Base-by-base conservation (phyloP, 2,113 vertebrate genomes). In the Synodontis membranacea region DNA sequence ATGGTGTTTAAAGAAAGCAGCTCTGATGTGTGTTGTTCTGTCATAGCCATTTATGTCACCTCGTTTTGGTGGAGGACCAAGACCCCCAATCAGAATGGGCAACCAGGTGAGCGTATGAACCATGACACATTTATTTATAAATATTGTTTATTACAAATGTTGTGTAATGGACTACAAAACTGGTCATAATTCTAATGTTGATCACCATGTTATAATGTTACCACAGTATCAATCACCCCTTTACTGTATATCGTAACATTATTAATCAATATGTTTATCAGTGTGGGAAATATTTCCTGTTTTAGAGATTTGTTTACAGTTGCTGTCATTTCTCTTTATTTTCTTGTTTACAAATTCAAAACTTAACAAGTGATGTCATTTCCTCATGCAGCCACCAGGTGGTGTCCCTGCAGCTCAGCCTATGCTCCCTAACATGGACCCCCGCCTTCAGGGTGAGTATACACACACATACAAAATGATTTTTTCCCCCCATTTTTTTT, bases 361-460 rank as follows among this genome's bases (percentile, higher is more conserved):
- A 42, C 3, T 23, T 8, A 42, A 74, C 8, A 11, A 46, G 5
- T 72, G 8, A 46, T 34, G 14, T 46, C 4, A 14, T 52, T 86
- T 79, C 42, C 34, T 54, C 50, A 31, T 64, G 23, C 91, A 99
- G 98, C 97, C 98, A 89, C 98, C 98, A 1, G 97, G 97, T 5
- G 97, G 97, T 62, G 98, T 98, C 91, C 97, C 98, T 7, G 97
- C 98, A 90, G 97, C 97, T 86, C 98, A 99, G 94, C 97, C 97
- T 44, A 96, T 99, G 96, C 96, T 99, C 93, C 96, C 97, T 90
- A 99, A 97, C 91, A 99, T 99, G 98, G 98, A 99, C 93, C 98
- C 97, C 86, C 97, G 98, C 93, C 97, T 98, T 93, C 98, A 99
- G 97, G 98, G 98, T 99, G 92, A 92, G 72, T 0, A 44, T 23